phyloP scores from a whole-genome alignment of 2,888 invertebrate species.

The Metacarcinus magister region DNA sequence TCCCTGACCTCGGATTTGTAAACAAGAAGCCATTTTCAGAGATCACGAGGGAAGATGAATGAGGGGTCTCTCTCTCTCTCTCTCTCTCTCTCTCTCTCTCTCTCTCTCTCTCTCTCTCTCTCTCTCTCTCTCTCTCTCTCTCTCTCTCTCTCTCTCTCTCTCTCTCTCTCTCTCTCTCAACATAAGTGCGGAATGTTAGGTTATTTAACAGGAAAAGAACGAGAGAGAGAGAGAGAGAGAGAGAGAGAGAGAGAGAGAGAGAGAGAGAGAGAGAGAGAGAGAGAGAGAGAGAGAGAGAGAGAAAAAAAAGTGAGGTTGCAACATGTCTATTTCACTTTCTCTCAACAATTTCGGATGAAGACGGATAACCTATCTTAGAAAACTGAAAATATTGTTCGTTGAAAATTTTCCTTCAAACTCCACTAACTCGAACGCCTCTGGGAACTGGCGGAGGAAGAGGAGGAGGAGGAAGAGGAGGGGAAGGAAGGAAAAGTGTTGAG shows the following conservation, averaged over 20 bases:
- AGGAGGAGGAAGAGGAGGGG: neutral
- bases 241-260: slow-evolving; percentile 26
- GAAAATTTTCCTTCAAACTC: neutral
- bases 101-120: neutral
- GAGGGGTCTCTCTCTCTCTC: neutral
- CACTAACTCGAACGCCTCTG: neutral
- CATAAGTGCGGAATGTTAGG: neutral
- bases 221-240: slow-evolving; percentile 1
- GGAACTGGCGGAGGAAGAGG: neutral
- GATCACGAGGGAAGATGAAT: neutral
- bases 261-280: slow-evolving; percentile 11
- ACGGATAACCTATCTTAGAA: neutral
- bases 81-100: slow-evolving; percentile 2
- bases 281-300: slow-evolving; percentile 26
- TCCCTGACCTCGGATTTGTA: neutral
- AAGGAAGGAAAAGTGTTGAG: neutral
- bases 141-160: no score
- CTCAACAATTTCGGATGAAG: neutral
- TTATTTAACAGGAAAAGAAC: neutral
- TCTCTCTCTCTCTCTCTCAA: no score
- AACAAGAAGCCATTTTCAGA: neutral
- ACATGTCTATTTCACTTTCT: no score
- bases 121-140: no score
- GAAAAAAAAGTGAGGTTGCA: neutral
- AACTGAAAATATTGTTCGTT: neutral